These are phyloP conservation scores for Falcaria lacertinaria DNA, from an alignment of 2,888 invertebrate species.

Conservation along the genomic window DNA sequence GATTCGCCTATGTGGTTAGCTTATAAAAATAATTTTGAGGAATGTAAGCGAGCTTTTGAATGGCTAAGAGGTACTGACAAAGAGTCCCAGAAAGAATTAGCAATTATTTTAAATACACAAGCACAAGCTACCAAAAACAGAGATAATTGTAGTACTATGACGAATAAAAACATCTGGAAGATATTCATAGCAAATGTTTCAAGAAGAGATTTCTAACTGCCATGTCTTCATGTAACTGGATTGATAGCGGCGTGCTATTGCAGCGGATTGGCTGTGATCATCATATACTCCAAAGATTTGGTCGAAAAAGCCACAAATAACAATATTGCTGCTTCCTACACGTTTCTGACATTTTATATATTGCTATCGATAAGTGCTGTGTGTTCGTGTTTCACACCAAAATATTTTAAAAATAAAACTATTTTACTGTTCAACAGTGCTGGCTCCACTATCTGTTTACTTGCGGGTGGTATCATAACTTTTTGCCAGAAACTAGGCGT, in stretches of 20 bases:
- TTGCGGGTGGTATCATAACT: neutral
- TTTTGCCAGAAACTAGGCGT: neutral
- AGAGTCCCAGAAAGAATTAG: neutral
- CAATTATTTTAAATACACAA: neutral
- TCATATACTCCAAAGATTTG: conserved; percentile 13
- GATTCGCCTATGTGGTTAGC: conserved; percentile 1
- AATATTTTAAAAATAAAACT: neutral
- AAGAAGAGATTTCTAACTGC: conserved; percentile 12
- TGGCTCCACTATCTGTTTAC: neutral
- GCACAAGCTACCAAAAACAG: neutral
- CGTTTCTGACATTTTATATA: neutral
- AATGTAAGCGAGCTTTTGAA: neutral
- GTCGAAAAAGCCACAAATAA: conserved; percentile 6
- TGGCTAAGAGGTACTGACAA: neutral
- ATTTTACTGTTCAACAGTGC: neutral
- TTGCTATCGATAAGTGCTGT: neutral
- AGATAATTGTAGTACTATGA: too few relatives aligned
- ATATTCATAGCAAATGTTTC: neutral
- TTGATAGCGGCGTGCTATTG: conserved; percentile 10
- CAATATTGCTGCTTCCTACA: neutral
- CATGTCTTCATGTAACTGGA: conserved; percentile 11
- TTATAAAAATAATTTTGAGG: neutral
- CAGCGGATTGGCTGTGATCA: conserved; percentile 11
- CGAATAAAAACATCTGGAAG: neutral
- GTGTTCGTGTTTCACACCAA: neutral